Evolutionary conservation across 2,888 invertebrate species (phyloP).

Genomic region (Epistrophella euchroma): DNA sequence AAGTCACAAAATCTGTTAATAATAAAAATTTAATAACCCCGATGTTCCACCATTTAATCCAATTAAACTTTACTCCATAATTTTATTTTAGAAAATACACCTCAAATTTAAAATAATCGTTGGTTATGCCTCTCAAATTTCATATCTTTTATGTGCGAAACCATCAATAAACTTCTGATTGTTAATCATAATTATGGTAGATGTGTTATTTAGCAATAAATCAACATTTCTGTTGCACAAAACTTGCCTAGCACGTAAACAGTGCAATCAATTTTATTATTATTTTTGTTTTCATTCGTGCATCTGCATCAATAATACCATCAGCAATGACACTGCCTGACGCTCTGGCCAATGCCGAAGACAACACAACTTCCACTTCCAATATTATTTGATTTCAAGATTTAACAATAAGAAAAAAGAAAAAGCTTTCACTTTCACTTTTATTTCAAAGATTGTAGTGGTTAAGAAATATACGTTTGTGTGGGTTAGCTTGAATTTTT

Average conservation of each 20-base stretch:
- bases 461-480: background rate
- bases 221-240: background rate
- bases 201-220: slow-evolving; percentile 15
- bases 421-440: slow-evolving; percentile 76
- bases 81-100: background rate
- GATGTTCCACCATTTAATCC: background rate
- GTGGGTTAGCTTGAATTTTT: slow-evolving; percentile 27
- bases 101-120: background rate
- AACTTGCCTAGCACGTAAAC: slow-evolving; percentile 42
- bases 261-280: slow-evolving; percentile 26
- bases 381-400: slow-evolving; percentile 7
- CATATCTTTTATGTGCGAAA: background rate
- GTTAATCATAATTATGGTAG: background rate
- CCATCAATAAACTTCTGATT: slow-evolving; percentile 7
- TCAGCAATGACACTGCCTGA: slow-evolving; percentile 50
- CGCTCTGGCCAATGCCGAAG: slow-evolving; percentile 42
- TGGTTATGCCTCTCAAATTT: background rate
- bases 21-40: background rate
- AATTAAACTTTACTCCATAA: background rate
- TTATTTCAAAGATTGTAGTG: slow-evolving; percentile 39
- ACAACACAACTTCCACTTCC: slow-evolving; percentile 16
- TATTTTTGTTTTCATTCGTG: slow-evolving; percentile 17
- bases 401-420: slow-evolving; percentile 24
- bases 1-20: background rate
- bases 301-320: slow-evolving; percentile 42